Conservation (phyloP, 2,888 invertebrate genomes). For the Ariolimax columbianus region DNA sequence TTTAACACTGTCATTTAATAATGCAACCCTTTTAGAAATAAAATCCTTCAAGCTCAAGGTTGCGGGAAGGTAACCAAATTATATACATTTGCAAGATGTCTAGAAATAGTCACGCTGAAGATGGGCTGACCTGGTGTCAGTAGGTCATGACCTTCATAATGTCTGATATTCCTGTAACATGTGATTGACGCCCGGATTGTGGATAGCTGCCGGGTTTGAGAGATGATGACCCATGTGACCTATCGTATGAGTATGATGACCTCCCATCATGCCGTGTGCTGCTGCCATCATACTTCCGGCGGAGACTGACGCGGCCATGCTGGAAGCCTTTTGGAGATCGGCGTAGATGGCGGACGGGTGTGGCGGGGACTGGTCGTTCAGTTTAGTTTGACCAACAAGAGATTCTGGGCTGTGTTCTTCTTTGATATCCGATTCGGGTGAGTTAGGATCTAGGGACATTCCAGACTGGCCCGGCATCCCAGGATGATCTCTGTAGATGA, state of each 20-base stretch:
- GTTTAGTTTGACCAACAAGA: constrained; percentile 66
- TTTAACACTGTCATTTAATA: no score
- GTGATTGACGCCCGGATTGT: constrained; percentile 16
- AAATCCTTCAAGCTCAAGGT: no score
- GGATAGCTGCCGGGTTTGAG: constrained; percentile 24
- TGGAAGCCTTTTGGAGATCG: constrained; percentile 67
- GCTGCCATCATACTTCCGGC: constrained; percentile 48
- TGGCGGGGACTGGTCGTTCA: constrained; percentile 63
- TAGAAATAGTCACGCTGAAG: not conserved
- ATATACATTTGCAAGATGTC: not conserved
- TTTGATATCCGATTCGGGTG: constrained; percentile 67
- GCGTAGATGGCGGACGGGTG: constrained; percentile 64
- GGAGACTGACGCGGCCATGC: constrained; percentile 43
- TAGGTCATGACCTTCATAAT: constrained; percentile 46
- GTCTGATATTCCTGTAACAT: constrained; percentile 55
- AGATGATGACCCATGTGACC: constrained; percentile 45
- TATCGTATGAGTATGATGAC: constrained; percentile 23
- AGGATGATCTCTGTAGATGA: constrained; percentile 44
- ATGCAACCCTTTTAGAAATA: no score
- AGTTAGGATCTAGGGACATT: constrained; percentile 53
- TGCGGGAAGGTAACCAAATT: not conserved
- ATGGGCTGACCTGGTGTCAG: not conserved
- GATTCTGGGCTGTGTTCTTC: constrained; percentile 70
- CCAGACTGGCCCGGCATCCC: constrained; percentile 49
- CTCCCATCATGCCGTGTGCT: constrained; percentile 44